Base-by-base conservation (phyloP, 1,140 invertebrate genomes). In the Drosophila lini region DNA sequence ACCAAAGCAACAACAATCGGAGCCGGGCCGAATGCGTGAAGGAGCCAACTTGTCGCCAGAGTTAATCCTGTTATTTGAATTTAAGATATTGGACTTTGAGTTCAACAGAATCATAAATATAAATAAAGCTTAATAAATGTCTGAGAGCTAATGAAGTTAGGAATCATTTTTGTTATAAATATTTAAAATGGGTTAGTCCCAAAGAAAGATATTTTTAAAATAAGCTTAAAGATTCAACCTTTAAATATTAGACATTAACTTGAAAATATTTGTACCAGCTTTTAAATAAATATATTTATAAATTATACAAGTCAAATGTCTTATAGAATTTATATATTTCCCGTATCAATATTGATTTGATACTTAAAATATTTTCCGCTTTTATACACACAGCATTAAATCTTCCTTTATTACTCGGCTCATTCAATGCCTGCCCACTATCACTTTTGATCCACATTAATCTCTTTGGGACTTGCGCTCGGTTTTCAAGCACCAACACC, bases 1-100 rank as follows among this genome's bases (percentile, higher is more conserved):
- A 25, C 68, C 22, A 16, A 28, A 57, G 36, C 31, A 61, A 41
- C 58, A 78, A 67, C 36, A 61, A n/a, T 41, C 25, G 56, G 44
- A 59, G 32, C 19, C 60, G 52, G 45, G 44, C 53, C 45, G 2
- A 38, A 28, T n/a, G 44, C 62, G 44, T 65, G 8, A 69, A 76
- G 78, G 67, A 81, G 67, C 62, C 78, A 81, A 68, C 50, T 52
- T 76, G 80, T 80, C 80, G 59, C 68, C 74, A 69, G 5, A 56
- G 28, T 47, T 53, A 57, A 81, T 77, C 78, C 73, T 73, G 81
- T 82, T 82, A 67, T 59, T 76, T 70, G 58, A 56, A 28, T 42
- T 44, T 9, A 40, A 36, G 70, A 60, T 57, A 36, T 25, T 59
- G 58, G 42, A 75, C 53, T 75, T 75, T 41, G 47, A 40, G 16